Conservation (phyloP, 92 coral and sea anemone genomes). For the Zoanthus gigantus region DNA sequence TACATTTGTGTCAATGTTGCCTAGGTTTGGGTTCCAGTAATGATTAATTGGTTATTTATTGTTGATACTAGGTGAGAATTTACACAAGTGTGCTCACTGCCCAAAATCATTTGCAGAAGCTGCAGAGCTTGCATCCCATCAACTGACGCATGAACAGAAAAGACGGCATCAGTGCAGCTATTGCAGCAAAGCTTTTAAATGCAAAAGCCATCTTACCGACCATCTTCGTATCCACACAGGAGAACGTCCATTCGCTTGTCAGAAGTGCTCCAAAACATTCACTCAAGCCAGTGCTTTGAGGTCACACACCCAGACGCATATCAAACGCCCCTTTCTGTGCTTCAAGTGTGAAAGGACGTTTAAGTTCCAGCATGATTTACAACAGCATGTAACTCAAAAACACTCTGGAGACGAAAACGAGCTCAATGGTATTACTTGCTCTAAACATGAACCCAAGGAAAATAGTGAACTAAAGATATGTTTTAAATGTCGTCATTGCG, state of each 20-base stretch:
- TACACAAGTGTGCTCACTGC: constrained; percentile 19
- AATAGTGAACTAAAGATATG: background rate
- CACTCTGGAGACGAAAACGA: background rate
- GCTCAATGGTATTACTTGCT: background rate
- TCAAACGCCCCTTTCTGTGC: constrained; percentile 34
- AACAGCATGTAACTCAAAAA: background rate
- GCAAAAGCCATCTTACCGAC: constrained; percentile 35
- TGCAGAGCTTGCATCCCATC: background rate
- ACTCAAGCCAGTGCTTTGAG: constrained; percentile 35
- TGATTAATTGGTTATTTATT: background rate
- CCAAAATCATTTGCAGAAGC: constrained; percentile 4
- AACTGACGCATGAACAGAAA: constrained; percentile 21
- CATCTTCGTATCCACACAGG: constrained; percentile 47
- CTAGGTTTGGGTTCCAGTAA: background rate
- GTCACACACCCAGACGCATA: constrained; percentile 19
- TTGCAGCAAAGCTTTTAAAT: constrained; percentile 33
- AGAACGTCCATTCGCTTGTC: constrained; percentile 28
- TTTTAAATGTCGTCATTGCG: constrained; percentile 8
- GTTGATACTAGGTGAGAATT: background rate
- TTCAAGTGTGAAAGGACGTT: constrained; percentile 34
- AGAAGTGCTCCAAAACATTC: constrained; percentile 18
- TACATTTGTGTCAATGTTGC: background rate
- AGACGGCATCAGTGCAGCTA: constrained; percentile 37
- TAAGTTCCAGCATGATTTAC: background rate
- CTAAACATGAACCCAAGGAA: background rate